Evolutionary conservation across 2,113 vertebrate species (phyloP), one percentile per base, ranked within the genome.

Genomic region (Myotis brandtii): DNA sequence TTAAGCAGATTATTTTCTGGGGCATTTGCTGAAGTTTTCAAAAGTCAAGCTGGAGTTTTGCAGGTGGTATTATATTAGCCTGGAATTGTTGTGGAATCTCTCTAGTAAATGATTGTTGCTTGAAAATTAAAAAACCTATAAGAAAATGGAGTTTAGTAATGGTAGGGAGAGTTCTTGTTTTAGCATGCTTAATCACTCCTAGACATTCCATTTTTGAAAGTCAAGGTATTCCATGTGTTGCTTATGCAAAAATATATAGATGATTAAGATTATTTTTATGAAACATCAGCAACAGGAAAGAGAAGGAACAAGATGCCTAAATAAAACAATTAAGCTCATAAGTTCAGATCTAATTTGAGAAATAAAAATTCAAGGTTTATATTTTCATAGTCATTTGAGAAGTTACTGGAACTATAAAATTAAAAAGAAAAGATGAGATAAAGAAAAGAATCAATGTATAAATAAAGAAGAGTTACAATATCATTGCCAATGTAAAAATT

Each of bases 61-160:
- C 2, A 95, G 7, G 21, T 64, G 11, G 9, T 52, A 83, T 69
- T 73, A 32, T 30, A n/a, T 72, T 83, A 91, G 7, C 30, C 34
- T 59, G 20, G 9, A 88, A 70, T 59, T 73, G 3, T 88, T 59
- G 10, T 40, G 14, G 30, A 5, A 48, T 92, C 23, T 92, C 27
- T 77, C 73, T 75, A 34, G 32, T 32, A 52, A 20, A 54, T 67
- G 12, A 37, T 52, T 46, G 4, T 50, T 66, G 40, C 46, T 32
- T 89, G 5, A 73, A 81, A 95, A 72, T 30, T 56, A 83, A 94
- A 87, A 20, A 92, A 86, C 0, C 7, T 46, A 11, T 59, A 83
- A 86, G 77, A 80, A 86, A 93, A 89, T 32, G 25, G 20, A 91
- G 25, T 85, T 91, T 40, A 86, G 16, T 86, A 89, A 56, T 86